Conservation (phyloP, 2,113 vertebrate species). For the Caranx melampygus region DNA sequence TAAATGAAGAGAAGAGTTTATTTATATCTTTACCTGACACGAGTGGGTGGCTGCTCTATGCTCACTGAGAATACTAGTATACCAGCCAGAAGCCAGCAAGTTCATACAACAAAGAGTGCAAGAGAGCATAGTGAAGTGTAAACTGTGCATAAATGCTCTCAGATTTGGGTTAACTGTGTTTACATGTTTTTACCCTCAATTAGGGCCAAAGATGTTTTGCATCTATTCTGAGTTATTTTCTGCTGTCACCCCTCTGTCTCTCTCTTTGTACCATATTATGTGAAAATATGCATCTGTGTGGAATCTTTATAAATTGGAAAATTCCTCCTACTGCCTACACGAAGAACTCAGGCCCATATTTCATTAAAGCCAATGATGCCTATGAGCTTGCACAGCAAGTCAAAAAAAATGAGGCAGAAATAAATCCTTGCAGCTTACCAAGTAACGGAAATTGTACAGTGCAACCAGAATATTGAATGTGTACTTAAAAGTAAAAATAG, state of each 20-base stretch:
- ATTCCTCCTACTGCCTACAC: slow-evolving; percentile 20
- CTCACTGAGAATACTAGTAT: slow-evolving; percentile 9
- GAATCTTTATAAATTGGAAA: slow-evolving; percentile 55
- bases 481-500: slow-evolving; percentile 50
- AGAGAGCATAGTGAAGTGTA: slow-evolving; percentile 2
- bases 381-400: slow-evolving; percentile 49
- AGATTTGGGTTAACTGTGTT: slow-evolving; percentile 6
- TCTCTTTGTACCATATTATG: slow-evolving; percentile 33
- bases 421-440: slow-evolving; percentile 43
- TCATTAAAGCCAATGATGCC: slow-evolving; percentile 58
- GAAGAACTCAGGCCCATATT: slow-evolving; percentile 37
- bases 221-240: slow-evolving; percentile 20
- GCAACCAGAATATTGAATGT: slow-evolving; percentile 49
- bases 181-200: background rate
- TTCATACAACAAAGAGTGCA: slow-evolving; percentile 13
- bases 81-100: slow-evolving; percentile 12
- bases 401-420: slow-evolving; percentile 40
- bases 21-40: slow-evolving; percentile 43
- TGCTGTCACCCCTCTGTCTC: slow-evolving; percentile 20
- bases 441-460: slow-evolving; percentile 34
- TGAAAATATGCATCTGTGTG: slow-evolving; percentile 40
- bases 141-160: slow-evolving; percentile 5
- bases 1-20: slow-evolving; percentile 41
- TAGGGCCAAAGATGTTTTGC: background rate
- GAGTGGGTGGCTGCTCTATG: slow-evolving; percentile 31